Base-by-base conservation (phyloP, 2,888 invertebrate species). In the Spilosoma lubricipeda region DNA sequence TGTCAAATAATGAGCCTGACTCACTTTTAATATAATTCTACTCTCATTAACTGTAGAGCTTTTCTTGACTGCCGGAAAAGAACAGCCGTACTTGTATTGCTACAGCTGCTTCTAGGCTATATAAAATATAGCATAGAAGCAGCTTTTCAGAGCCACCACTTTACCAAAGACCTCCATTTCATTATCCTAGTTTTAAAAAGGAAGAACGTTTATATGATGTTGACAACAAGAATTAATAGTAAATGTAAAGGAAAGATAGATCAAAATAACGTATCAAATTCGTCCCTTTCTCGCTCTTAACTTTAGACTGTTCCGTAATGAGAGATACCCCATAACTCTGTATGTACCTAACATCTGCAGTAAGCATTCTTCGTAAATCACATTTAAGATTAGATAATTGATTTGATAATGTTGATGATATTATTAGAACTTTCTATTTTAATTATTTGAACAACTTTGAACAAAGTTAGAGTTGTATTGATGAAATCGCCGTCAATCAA, bases 401-500 rank as follows among this genome's bases (percentile, higher is more conserved):
- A 63, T 27, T 27, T 27, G n/a, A 4, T 27, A 56, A 56, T 56
- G 56, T 9, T 11, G n/a, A 56, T 56, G 56, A 27, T 13, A 27
- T 27, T 56, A 56, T n/a, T n/a, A 56, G 8, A n/a, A 56, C 13
- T 27, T 59, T 30, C 8, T 48, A 39, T 2, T 9, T 27, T 23
- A 20, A 20, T 11, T 30, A 20, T 33, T 33, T 5, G n/a, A 48
- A 48, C 7, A 48, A 27, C 13, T 30, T 67, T 48, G 18, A 67
- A 23, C 27, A 67, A 18, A 0, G 48, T 48, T 48, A 69, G 67
- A 73, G 48, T 68, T 36, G 68, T 81, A 76, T 80, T 84, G 77
- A 79, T 73, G 75, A 83, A 80, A 80, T 42, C 68, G 78, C 68
- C 70, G 30, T 77, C 86, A 86, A 67, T 75, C 77, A 83, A 83